Evolutionary conservation across 2,113 vertebrate genomes (phyloP).

Genomic region (Rhizomys pruinosus): DNA sequence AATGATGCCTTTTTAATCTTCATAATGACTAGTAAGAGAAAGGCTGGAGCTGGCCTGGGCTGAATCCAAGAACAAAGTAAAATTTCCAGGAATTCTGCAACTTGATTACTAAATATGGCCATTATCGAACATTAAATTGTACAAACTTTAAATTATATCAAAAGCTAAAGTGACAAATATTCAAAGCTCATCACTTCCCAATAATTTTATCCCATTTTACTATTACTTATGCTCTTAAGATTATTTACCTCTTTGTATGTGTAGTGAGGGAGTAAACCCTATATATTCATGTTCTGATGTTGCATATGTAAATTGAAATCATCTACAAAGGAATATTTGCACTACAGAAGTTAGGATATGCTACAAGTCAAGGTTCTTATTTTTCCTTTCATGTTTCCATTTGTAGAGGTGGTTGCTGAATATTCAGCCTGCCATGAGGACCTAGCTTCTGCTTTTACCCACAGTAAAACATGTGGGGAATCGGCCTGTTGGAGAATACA

Average conservation of each 20-base stretch:
- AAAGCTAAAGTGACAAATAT: constrained; percentile 2
- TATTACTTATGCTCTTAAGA: background rate
- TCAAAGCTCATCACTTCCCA: background rate
- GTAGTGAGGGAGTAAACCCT: background rate
- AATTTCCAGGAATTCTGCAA: constrained; percentile 47
- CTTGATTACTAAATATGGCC: background rate
- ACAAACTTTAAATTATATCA: constrained; percentile 14
- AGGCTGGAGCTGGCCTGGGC: background rate
- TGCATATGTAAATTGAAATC: background rate
- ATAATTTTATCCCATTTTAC: background rate
- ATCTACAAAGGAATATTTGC: background rate
- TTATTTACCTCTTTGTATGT: background rate
- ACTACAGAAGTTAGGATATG: background rate
- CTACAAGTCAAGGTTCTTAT: background rate
- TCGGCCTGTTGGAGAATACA: no score
- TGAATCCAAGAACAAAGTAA: background rate
- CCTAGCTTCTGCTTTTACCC: no score
- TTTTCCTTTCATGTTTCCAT: background rate
- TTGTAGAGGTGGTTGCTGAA: background rate
- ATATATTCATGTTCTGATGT: background rate
- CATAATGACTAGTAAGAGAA: background rate
- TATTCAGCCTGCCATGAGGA: no score
- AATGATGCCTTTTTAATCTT: constrained; percentile 53
- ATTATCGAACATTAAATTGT: constrained; percentile 13
- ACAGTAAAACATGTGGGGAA: no score